phyloP scores from a whole-genome alignment of 1,140 invertebrate species.

The Tyrophagus putrescentiae region DNA sequence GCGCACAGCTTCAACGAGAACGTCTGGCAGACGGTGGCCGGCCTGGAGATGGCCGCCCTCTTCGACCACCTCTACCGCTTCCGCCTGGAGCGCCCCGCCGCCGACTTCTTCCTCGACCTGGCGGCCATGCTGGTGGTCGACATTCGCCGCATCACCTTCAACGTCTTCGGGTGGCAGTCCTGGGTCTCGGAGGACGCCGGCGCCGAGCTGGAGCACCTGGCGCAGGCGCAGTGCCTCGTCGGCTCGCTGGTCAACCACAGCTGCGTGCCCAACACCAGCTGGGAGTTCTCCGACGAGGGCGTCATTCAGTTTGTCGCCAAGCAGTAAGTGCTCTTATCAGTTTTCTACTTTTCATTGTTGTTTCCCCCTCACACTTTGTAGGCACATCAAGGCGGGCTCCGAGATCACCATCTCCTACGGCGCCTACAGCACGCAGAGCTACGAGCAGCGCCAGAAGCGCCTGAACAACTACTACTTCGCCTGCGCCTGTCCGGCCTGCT shows the following conservation, averaged over 20 bases:
- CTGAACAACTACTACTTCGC: background rate
- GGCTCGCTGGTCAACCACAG: conserved; percentile 7
- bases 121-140: background rate
- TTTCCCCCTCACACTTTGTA: background rate
- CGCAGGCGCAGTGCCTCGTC: background rate
- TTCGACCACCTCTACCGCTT: background rate
- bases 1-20: background rate
- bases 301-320: background rate
- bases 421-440: background rate
- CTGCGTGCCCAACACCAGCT: background rate
- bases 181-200: background rate
- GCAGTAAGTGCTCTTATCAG: background rate
- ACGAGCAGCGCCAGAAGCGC: background rate
- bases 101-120: background rate
- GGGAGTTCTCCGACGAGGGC: background rate
- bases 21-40: background rate
- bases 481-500: background rate
- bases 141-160: background rate
- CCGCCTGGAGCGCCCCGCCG: background rate
- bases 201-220: background rate
- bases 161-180: conserved; percentile 2
- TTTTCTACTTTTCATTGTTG: background rate
- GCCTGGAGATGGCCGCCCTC: background rate
- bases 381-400: background rate
- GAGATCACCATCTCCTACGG: conserved; percentile 6